Conservation (phyloP, 64 coral and sea anemone genomes). For the Stichodactyla helianthus region DNA sequence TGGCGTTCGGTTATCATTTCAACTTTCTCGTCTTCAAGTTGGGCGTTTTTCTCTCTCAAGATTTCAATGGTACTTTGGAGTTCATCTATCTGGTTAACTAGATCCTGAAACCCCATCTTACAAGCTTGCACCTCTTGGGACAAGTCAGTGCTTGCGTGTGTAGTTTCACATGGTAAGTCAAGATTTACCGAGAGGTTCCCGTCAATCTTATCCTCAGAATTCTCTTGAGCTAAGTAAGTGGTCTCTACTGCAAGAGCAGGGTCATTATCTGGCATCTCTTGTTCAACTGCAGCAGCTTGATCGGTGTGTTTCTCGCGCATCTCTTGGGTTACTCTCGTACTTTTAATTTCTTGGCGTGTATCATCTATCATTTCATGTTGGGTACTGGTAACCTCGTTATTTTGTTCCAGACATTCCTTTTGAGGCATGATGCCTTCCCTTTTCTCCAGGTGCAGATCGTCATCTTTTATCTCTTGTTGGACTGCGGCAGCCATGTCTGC, state of each 20-base stretch:
- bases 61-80: background rate
- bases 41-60: background rate
- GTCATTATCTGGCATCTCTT: background rate
- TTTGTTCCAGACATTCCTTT: too few species aligned
- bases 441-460: too few species aligned
- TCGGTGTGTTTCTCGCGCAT: too few species aligned
- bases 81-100: background rate
- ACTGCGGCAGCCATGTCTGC: too few species aligned
- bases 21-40: constrained; percentile 1
- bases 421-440: background rate
- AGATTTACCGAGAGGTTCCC: background rate
- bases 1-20: background rate
- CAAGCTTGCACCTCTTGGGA: background rate
- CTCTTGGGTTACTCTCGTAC: too few species aligned
- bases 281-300: background rate
- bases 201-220: background rate
- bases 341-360: too few species aligned
- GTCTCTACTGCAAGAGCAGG: background rate
- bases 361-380: too few species aligned
- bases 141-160: background rate
- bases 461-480: too few species aligned
- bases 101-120: background rate
- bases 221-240: background rate
- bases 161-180: background rate
- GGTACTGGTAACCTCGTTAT: too few species aligned